Evolutionary conservation across 1,140 invertebrate species (phyloP).

Genomic region (Sycophila sp.): DNA sequence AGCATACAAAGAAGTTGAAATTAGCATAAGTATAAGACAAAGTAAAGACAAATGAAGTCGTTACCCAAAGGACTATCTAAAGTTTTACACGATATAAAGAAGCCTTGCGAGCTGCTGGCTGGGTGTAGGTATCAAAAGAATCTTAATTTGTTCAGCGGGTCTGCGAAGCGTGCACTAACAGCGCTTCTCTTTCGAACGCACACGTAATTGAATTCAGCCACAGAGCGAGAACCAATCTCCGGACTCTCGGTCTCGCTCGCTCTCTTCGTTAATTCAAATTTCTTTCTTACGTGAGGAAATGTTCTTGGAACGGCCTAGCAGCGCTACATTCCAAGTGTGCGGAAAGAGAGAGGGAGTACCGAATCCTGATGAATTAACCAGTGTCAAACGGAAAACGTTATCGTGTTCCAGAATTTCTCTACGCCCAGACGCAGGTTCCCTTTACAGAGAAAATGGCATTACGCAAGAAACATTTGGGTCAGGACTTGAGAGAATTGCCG

Average conservation of each 20-base stretch:
- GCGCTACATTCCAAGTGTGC: constrained; percentile 42
- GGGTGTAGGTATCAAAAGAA: constrained; percentile 25
- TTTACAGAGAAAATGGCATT: constrained; percentile 49
- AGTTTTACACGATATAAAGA: constrained; percentile 21
- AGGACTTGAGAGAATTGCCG: constrained; percentile 39
- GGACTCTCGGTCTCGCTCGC: background rate
- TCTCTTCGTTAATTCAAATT: constrained; percentile 37
- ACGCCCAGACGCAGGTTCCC: background rate
- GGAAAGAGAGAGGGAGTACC: constrained; percentile 16
- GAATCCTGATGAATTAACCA: constrained; percentile 32
- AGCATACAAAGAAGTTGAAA: no score
- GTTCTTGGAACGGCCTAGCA: constrained; percentile 42
- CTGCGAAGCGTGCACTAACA: constrained; percentile 11
- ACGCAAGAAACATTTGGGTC: constrained; percentile 50
- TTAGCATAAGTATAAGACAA: no score
- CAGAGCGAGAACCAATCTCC: constrained; percentile 37
- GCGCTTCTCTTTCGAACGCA: constrained; percentile 21
- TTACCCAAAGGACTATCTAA: constrained; percentile 12
- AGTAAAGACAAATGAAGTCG: constrained; percentile 27
- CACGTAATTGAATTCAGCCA: constrained; percentile 37
- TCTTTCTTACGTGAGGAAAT: constrained; percentile 33
- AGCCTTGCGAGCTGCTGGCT: background rate
- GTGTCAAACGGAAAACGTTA: constrained; percentile 51
- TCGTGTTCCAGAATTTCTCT: constrained; percentile 57
- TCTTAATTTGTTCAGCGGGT: constrained; percentile 25